Evolutionary conservation across 2,888 invertebrate species (phyloP), one percentile per base, ranked within the genome.

Genomic region (Brachyopa scutellaris): DNA sequence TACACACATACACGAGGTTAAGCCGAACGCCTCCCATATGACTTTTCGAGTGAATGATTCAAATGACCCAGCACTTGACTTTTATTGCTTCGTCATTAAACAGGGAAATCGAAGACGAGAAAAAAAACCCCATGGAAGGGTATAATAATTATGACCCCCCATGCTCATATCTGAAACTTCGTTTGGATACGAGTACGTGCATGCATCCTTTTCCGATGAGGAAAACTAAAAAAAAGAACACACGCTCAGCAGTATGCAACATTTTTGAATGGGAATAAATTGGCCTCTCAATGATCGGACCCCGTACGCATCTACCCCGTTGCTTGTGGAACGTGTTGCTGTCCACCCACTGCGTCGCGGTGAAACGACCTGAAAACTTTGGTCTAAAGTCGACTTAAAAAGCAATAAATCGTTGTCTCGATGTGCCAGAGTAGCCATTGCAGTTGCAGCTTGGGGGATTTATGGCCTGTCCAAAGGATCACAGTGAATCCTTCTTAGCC

Each of bases 361-460:
- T 62, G 74, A 82, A 82, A 84, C 80, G 84, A 85, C 76, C 79
- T 82, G 82, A 79, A 84, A 85, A 80, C 84, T 80, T 70, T 73
- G 77, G 84, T 80, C 84, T 77, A 84, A 84, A 84, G 84, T 84
- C 80, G 70, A 77, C 84, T 74, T 84, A 84, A 85, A 84, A 82
- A 70, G 80, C 84, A 78, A 84, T 85, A 85, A 83, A 85, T 84
- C 80, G 73, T 78, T 42, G 42, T 49, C 33, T n/a, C 29, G 19
- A 53, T 80, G 47, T 80, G 74, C 74, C 42, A 62, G n/a, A n/a
- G 66, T 23, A 23, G 23, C 36, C 49, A 8, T 15, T 47, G 62
- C 29, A 45, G 42, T 55, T 69, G 51, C 59, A 62, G 4, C 3
- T 69, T 47, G 49, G 55, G 49, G 67, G 38, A 80, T 74, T 80